Percentiles rank a stretch among this genome's conserved stretches.
These are phyloP conservation scores for Nothobranchius furzeri DNA, from an alignment of 2,113 vertebrate genomes.

Conservation along the genomic window DNA sequence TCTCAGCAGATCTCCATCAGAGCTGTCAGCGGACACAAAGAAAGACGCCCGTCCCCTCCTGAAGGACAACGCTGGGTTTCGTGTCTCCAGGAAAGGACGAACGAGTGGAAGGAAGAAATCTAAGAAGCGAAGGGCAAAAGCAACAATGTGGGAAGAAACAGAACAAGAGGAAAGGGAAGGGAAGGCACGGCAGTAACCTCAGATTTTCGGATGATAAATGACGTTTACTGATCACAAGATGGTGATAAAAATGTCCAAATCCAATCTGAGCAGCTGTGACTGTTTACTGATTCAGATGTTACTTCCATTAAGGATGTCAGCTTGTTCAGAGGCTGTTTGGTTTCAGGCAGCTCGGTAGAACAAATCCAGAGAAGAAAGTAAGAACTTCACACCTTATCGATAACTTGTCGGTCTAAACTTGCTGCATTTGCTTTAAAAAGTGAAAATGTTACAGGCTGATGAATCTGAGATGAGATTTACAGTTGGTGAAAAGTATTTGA, in stretches of 20 bases:
- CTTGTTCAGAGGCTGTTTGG: slow-evolving; percentile 9
- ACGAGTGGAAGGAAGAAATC: slow-evolving; percentile 38
- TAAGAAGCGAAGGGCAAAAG: slow-evolving; percentile 50
- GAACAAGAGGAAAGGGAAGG: background rate
- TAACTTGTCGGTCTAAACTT: too few species aligned
- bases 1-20: background rate
- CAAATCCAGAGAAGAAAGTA: too few species aligned
- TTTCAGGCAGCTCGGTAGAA: slow-evolving; percentile 12
- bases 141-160: slow-evolving; percentile 20
- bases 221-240: slow-evolving; percentile 15
- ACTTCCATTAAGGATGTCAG: background rate
- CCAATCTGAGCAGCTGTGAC: slow-evolving; percentile 1
- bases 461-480: too few species aligned
- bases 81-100: slow-evolving; percentile 24
- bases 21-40: slow-evolving; percentile 16
- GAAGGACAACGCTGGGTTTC: slow-evolving; percentile 6
- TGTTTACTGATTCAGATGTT: background rate
- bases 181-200: slow-evolving; percentile 1
- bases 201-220: background rate
- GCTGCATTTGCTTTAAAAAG: too few species aligned
- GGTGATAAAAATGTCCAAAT: slow-evolving; percentile 26
- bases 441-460: too few species aligned
- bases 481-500: too few species aligned
- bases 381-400: too few species aligned
- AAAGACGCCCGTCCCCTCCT: slow-evolving; percentile 3